These are phyloP conservation scores for Oligia latruncula DNA, from an alignment of 2,888 invertebrate genomes.

Conservation along the genomic window DNA sequence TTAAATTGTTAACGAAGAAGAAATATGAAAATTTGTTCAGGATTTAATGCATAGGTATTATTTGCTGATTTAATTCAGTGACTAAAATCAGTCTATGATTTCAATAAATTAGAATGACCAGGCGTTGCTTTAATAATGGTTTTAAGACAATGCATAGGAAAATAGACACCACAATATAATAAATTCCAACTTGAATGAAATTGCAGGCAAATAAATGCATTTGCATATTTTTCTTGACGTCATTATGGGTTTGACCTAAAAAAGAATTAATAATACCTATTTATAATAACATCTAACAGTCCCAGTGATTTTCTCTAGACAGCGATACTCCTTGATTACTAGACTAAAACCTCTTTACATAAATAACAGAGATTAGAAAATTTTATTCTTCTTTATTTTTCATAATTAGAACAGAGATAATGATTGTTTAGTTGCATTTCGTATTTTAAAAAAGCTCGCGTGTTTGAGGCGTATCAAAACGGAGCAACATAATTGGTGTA, in stretches of 20 bases:
- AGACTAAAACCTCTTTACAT: constrained; percentile 31
- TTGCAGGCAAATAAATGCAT: not conserved
- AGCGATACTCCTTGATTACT: constrained; percentile 14
- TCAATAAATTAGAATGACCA: not conserved
- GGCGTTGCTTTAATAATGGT: not conserved
- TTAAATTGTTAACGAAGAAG: not conserved
- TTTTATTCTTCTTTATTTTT: constrained; percentile 45
- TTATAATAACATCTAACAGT: not conserved
- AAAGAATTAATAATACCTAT: not conserved
- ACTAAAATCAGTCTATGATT: not conserved
- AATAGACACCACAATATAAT: not conserved
- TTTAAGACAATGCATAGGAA: not conserved
- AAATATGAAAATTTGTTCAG: not conserved
- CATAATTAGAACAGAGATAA: constrained; percentile 48
- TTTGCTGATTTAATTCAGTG: not conserved
- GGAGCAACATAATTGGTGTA: constrained; percentile 60
- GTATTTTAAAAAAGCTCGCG: constrained; percentile 63
- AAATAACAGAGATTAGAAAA: constrained; percentile 36
- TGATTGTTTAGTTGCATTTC: constrained; percentile 44
- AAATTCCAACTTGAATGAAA: not conserved
- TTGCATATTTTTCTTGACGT: not conserved
- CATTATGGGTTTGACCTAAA: not conserved
- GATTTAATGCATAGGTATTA: not conserved
- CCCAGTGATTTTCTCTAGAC: constrained; percentile 7
- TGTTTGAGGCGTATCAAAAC: constrained; percentile 63